Evolutionary conservation across 1,140 invertebrate genomes (phyloP).

Genomic region (Bombus affinis): DNA sequence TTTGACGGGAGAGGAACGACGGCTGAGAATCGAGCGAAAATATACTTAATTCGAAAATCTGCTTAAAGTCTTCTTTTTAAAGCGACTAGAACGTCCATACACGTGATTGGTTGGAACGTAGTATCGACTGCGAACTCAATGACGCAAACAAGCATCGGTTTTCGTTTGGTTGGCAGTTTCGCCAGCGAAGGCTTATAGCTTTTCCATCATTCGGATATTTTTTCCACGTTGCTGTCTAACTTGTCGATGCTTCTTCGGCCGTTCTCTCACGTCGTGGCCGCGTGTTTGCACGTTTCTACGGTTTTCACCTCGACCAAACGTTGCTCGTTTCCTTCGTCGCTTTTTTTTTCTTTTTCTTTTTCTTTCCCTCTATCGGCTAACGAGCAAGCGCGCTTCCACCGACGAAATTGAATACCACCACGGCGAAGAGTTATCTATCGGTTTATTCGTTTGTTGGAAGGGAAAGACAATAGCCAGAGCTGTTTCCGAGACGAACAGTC

Average conservation of each 20-base stretch:
- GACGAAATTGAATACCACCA: conserved; percentile 5
- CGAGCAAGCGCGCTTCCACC: neutral
- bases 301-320: conserved; percentile 23
- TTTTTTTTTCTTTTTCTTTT: too few species aligned
- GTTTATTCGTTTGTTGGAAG: conserved; percentile 2
- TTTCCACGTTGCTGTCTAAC: neutral
- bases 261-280: conserved; percentile 5
- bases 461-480: neutral
- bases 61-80: neutral
- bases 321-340: neutral
- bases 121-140: neutral
- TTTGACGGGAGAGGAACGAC: neutral
- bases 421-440: neutral
- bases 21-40: neutral
- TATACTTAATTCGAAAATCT: neutral
- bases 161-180: conserved; percentile 31
- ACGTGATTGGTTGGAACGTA: neutral
- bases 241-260: conserved; percentile 10
- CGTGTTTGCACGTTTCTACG: conserved; percentile 24
- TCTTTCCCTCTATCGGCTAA: neutral
- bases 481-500: neutral
- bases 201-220: neutral
- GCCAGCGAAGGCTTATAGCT: conserved; percentile 12
- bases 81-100: neutral
- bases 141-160: conserved; percentile 37